Evolutionary conservation across 2,797 vertebrate species (phyloP).

Genomic region (Crenuchus spilurus): DNA sequence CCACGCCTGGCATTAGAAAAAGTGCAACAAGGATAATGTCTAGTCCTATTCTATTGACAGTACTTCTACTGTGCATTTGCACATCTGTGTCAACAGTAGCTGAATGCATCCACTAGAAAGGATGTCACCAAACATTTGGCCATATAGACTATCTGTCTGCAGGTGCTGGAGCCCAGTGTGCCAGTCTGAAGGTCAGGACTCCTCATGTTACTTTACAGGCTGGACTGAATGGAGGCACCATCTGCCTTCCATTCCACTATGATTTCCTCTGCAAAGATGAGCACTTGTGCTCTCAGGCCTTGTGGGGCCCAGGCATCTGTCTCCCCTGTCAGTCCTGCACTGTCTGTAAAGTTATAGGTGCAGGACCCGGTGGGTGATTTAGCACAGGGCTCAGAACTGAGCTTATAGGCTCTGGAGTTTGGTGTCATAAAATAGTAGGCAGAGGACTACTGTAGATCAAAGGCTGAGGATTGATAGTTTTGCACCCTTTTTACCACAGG

Average conservation of each 20-base stretch:
- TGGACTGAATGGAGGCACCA: constrained; percentile 47
- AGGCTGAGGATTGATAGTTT: constrained; percentile 64
- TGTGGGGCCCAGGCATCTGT: constrained; percentile 45
- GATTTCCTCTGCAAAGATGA: constrained; percentile 49
- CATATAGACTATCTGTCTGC: constrained; percentile 34
- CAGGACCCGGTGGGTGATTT: constrained; percentile 59
- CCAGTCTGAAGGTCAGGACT: constrained; percentile 51
- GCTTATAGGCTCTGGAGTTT: constrained; percentile 66
- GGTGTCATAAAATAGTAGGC: constrained; percentile 63
- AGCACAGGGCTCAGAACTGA: constrained; percentile 52
- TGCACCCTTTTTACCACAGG: constrained; percentile 50
- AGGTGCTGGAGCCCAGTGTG: constrained; percentile 38
- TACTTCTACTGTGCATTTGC: too few species aligned
- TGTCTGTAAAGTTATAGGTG: constrained; percentile 59
- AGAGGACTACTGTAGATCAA: constrained; percentile 59
- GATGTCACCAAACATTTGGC: too few species aligned
- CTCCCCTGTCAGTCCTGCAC: constrained; percentile 53
- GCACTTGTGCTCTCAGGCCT: constrained; percentile 45
- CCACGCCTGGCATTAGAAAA: too few species aligned
- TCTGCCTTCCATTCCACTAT: constrained; percentile 58
- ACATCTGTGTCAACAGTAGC: too few species aligned
- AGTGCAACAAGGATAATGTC: too few species aligned
- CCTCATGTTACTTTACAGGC: constrained; percentile 46
- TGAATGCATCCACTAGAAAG: too few species aligned
- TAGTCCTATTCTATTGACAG: too few species aligned